Percentiles rank a stretch among this genome's conserved stretches.
Evolutionary conservation across 2,888 invertebrate genomes (phyloP).

Genomic region (Meliscaeva auricollis): DNA sequence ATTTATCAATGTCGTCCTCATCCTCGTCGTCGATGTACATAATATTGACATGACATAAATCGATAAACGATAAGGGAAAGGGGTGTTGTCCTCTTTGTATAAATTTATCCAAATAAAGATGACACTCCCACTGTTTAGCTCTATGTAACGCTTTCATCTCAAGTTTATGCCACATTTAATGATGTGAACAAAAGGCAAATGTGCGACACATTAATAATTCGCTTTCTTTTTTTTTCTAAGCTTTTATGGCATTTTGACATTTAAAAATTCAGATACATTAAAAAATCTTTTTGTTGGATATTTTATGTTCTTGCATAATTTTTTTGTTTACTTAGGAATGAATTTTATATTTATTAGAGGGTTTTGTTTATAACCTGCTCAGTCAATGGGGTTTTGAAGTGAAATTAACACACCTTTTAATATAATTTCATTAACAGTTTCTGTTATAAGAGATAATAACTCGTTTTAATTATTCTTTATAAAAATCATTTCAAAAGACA

Average conservation of each 20-base stretch:
- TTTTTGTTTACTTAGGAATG: no score
- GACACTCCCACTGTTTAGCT: not conserved
- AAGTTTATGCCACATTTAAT: slow-evolving; percentile 33
- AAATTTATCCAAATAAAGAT: not conserved
- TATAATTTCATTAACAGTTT: no score
- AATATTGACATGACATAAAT: slow-evolving; percentile 50
- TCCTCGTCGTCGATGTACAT: slow-evolving; percentile 1
- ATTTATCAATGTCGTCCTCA: slow-evolving; percentile 65
- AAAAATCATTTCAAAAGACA: no score
- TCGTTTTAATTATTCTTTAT: no score
- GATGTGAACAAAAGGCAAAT: slow-evolving; percentile 41
- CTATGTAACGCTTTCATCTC: not conserved
- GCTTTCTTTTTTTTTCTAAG: not conserved
- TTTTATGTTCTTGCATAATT: no score
- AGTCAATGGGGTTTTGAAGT: no score
- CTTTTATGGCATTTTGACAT: not conserved
- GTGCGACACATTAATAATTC: slow-evolving; percentile 37
- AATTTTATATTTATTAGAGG: no score
- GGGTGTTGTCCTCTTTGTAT: slow-evolving; percentile 8
- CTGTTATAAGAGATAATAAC: no score
- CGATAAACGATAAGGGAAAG: slow-evolving; percentile 20
- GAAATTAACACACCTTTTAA: no score
- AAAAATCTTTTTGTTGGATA: not conserved
- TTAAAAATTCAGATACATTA: not conserved
- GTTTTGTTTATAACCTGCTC: no score